Percentiles rank a stretch among this genome's conserved stretches.
Evolutionary conservation across 2,888 invertebrate genomes (phyloP).

Genomic region (Seira musarum): DNA sequence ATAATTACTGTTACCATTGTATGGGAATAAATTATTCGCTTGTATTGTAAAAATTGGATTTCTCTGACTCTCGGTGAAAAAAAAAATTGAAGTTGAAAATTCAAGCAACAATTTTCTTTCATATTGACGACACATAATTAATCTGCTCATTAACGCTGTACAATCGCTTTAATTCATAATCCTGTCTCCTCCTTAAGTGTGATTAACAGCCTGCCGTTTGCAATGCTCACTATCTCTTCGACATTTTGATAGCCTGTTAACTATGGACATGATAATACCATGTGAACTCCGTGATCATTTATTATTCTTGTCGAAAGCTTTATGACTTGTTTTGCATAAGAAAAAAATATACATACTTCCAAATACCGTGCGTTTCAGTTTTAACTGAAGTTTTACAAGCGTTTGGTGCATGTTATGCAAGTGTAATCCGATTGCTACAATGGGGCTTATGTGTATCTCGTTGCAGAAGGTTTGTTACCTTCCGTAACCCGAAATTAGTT

Average conservation of each 20-base stretch:
- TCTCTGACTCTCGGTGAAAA: too few species aligned
- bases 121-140: constrained; percentile 33
- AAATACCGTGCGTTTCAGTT: constrained; percentile 16
- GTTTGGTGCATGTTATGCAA: too few species aligned
- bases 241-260: constrained; percentile 39
- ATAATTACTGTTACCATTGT: too few species aligned
- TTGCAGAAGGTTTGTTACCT: constrained; percentile 13
- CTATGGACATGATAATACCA: constrained; percentile 10
- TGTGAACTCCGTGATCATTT: constrained; percentile 19
- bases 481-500: neutral
- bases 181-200: constrained; percentile 14
- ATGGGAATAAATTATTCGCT: too few species aligned
- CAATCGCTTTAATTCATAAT: constrained; percentile 1
- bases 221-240: constrained; percentile 11
- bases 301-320: constrained; percentile 19
- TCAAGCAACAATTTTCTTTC: constrained; percentile 4
- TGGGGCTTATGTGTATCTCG: neutral
- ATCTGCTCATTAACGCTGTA: constrained; percentile 23
- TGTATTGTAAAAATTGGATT: too few species aligned
- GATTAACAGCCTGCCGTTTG: constrained; percentile 43
- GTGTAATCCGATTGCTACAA: neutral
- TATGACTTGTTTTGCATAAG: constrained; percentile 7
- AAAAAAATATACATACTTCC: neutral
- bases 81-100: too few species aligned
- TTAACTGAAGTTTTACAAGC: too few species aligned